Percentiles rank a stretch among this genome's conserved stretches.
Conservation (phyloP, 2,888 invertebrate species). For the Dione juno region DNA sequence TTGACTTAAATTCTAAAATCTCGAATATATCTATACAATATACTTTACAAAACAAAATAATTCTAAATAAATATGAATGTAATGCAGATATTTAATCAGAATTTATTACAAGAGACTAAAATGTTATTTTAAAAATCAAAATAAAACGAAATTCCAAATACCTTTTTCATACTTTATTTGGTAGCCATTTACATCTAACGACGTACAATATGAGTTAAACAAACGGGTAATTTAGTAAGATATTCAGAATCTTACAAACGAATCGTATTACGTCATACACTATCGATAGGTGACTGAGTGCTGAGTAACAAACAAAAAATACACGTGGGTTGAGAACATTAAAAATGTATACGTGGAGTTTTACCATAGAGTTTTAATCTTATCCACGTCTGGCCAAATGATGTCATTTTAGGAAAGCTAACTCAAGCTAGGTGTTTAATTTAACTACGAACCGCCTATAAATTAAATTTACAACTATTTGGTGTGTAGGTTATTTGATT, state of each 20-base stretch:
- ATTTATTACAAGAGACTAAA: no score
- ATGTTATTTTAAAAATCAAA: no score
- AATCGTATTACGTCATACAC: slow-evolving; percentile 4
- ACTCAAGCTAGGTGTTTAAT: neutral
- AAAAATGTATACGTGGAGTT: neutral
- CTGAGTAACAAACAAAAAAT: slow-evolving; percentile 5
- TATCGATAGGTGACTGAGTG: neutral
- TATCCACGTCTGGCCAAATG: neutral
- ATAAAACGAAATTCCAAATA: no score
- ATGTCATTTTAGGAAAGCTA: neutral
- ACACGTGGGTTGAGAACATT: slow-evolving; percentile 5
- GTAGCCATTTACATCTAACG: neutral
- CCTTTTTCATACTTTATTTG: neutral
- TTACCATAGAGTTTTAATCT: slow-evolving; percentile 3
- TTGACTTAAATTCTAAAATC: no score
- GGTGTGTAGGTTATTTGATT: no score
- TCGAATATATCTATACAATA: no score
- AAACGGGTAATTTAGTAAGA: neutral
- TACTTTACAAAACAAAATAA: no score
- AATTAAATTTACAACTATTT: no score
- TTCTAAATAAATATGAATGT: no score
- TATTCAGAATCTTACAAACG: neutral
- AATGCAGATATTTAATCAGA: no score
- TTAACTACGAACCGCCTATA: no score
- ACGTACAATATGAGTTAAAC: neutral